Evolutionary conservation across 2,888 invertebrate species (phyloP), one percentile per base, ranked within the genome.

Genomic region (Sceliomorpha sp.): DNA sequence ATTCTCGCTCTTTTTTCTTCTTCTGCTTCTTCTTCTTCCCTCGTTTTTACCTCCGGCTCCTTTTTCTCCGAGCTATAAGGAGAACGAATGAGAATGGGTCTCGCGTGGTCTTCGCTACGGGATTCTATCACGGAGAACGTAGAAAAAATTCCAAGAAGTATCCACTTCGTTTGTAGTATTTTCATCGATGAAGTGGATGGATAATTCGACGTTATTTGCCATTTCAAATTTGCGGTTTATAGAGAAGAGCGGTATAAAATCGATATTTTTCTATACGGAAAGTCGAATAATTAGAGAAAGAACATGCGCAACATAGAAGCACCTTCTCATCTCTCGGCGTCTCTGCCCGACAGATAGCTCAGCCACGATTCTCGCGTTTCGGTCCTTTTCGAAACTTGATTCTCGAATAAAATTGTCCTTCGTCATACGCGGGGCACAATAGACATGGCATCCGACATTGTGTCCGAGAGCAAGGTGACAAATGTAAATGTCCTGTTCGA

Each of bases 401-500:
- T 20, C 20, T 2, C 20, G 20, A 4, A 20, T 4, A 20, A 29
- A 29, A n/a, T 29, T 29, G 29, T 8, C 29, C 9, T 29, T 29
- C 9, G 29, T 5, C 8, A 9, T 8, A 8, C 8, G 8, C 8
- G 29, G 8, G 9, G 8, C 29, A 8, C 29, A 29, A 5, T 29
- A 29, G 29, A 29, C 29, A n/a, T 8, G 9, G 1, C 29, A 24
- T 40, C 10, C 40, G 20, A 10, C 9, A 40, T 40, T 40, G 40
- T 40, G 40, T 13, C 6, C 9, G 10, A 34, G 4, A 9, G 48
- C 27, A 13, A 27, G 39, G 17, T 48, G 48, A 59, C 59, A 59
- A 59, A 59, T 59, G 59, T 59, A 44, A 59, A 59, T 50, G 44
- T 44, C 13, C 15, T 26, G 34, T 27, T 17, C 40, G 26, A 26